phyloP scores from a whole-genome alignment of 2,797 vertebrate species.

The Spheniscus humboldti region DNA sequence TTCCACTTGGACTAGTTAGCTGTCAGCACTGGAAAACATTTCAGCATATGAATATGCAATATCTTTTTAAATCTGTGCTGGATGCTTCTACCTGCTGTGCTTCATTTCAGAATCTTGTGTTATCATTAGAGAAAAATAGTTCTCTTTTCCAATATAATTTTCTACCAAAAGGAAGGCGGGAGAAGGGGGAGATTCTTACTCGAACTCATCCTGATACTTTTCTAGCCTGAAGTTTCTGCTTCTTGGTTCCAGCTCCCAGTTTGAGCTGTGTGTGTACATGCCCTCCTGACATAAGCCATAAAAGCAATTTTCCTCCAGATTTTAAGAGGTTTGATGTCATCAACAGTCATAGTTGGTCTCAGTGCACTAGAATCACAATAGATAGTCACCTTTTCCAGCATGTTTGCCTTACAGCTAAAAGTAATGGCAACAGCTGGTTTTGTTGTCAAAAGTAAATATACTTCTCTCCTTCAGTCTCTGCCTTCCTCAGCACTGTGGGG shows the following conservation, averaged over 20 bases:
- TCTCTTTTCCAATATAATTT: neutral
- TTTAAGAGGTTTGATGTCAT: conserved; percentile 2
- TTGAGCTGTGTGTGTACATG: neutral
- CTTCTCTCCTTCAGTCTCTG: conserved; percentile 17
- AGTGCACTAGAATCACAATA: neutral
- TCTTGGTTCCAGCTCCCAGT: neutral
- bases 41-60: conserved; percentile 19
- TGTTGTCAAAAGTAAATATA: conserved; percentile 32
- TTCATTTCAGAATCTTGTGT: conserved; percentile 13
- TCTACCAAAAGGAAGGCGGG: neutral
- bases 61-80: neutral
- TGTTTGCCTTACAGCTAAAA: conserved; percentile 24
- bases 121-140: conserved; percentile 21
- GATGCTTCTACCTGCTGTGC: conserved; percentile 38
- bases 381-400: conserved; percentile 7
- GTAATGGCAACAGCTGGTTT: conserved; percentile 14
- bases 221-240: neutral
- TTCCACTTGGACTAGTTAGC: conserved; percentile 4
- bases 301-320: neutral
- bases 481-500: neutral
- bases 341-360: neutral
- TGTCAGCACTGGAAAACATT: neutral
- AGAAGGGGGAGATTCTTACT: neutral
- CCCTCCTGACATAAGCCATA: neutral
- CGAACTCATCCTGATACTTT: neutral